A percentile compares a stretch with the other conserved stretches of the same genome.
phyloP scores from a whole-genome alignment of 2,113 vertebrate genomes.

The Ornithorhynchus anatinus region DNA sequence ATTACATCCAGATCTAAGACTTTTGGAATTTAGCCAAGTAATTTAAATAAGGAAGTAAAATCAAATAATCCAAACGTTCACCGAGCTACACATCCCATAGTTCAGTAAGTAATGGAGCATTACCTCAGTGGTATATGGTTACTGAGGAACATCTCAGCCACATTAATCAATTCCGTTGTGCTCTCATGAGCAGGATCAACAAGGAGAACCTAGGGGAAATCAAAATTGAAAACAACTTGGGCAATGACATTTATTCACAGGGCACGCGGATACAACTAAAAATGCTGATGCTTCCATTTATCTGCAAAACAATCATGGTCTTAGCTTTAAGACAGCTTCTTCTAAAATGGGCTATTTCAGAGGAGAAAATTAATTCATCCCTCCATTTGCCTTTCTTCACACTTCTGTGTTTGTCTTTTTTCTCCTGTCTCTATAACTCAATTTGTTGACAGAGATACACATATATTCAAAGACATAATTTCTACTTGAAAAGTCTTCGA shows the following conservation, averaged over 20 bases:
- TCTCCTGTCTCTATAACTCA: no score
- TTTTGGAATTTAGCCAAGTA: neutral
- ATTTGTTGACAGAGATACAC: no score
- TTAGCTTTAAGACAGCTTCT: no score
- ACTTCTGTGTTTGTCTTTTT: no score
- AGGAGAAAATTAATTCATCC: no score
- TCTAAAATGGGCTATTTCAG: no score
- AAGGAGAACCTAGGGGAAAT: slow-evolving; percentile 83
- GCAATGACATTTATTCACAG: neutral
- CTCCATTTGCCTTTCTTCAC: no score
- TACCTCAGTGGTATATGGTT: slow-evolving; percentile 97
- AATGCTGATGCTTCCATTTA: neutral
- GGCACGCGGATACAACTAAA: neutral
- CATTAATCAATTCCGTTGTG: slow-evolving; percentile 84
- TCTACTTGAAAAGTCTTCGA: no score
- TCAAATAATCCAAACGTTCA: slow-evolving; percentile 11
- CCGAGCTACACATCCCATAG: neutral
- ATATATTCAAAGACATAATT: no score
- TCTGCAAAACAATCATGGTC: neutral
- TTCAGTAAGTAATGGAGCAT: neutral
- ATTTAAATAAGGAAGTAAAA: slow-evolving; percentile 5
- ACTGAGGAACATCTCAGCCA: slow-evolving; percentile 96
- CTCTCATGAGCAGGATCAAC: slow-evolving; percentile 87
- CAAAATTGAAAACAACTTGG: slow-evolving; percentile 8
- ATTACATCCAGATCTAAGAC: neutral